Conservation (phyloP, 2,113 vertebrate genomes). For the Anguilla rostrata region DNA sequence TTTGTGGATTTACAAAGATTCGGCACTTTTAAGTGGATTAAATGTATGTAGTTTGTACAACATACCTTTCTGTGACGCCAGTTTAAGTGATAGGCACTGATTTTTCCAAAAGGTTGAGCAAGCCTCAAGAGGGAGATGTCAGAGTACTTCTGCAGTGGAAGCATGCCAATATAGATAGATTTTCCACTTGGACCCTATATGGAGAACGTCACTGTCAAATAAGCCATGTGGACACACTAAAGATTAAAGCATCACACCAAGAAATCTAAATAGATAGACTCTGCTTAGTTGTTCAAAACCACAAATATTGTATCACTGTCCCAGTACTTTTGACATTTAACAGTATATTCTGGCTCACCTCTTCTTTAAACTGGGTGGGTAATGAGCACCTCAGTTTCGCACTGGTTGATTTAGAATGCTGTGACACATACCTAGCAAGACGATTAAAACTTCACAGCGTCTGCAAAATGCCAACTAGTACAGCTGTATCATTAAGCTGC, state of each 20-base stretch:
- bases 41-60: background rate
- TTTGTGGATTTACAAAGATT: too few relatives aligned
- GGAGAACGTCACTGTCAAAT: background rate
- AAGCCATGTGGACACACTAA: background rate
- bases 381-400: too few relatives aligned
- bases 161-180: constrained; percentile 79
- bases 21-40: background rate
- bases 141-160: constrained; percentile 77
- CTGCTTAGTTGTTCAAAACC: too few relatives aligned
- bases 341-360: too few relatives aligned
- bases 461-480: too few relatives aligned
- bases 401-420: too few relatives aligned
- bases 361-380: too few relatives aligned
- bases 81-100: constrained; percentile 46
- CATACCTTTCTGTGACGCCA: constrained; percentile 21
- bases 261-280: background rate
- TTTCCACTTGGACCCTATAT: constrained; percentile 60
- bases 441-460: too few relatives aligned
- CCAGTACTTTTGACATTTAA: too few relatives aligned
- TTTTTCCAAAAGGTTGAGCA: constrained; percentile 76
- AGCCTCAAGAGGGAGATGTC: constrained; percentile 75
- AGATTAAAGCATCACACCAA: constrained; percentile 9
- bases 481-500: too few relatives aligned
- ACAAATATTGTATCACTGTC: too few relatives aligned
- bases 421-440: too few relatives aligned